Evolutionary conservation across 2,113 vertebrate genomes (phyloP).

Genomic region (Uria lomvia): DNA sequence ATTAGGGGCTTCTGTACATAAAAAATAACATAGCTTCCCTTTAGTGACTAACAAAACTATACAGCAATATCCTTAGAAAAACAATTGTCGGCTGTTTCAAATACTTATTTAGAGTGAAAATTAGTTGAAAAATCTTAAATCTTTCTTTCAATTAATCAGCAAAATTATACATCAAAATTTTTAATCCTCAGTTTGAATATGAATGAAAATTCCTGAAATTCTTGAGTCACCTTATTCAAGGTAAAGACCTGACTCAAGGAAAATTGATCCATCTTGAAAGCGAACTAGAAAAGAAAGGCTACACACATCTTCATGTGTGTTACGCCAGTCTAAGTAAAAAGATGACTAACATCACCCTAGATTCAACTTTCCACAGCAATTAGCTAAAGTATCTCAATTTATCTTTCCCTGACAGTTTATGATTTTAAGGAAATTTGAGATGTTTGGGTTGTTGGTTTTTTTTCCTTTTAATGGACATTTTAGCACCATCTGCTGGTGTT

Average conservation of each 20-base stretch:
- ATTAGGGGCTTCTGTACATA: not conserved
- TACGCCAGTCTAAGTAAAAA: constrained; percentile 58
- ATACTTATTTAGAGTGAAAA: not conserved
- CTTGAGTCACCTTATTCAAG: constrained; percentile 31
- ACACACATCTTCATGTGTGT: constrained; percentile 5
- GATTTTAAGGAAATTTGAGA: constrained; percentile 83
- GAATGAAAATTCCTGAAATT: constrained; percentile 55
- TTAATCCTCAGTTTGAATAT: constrained; percentile 22
- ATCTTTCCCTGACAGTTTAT: constrained; percentile 82
- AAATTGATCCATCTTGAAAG: constrained; percentile 65
- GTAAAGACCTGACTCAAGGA: constrained; percentile 45
- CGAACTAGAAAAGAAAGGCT: constrained; percentile 10
- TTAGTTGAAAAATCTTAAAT: not conserved
- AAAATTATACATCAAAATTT: not conserved
- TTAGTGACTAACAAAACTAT: not conserved
- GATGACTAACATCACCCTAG: constrained; percentile 71
- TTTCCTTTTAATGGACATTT: constrained; percentile 75
- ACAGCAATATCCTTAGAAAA: not conserved
- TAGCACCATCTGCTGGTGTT: constrained; percentile 90
- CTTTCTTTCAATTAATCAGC: constrained; percentile 10
- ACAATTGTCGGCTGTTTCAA: not conserved
- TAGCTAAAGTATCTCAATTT: constrained; percentile 83
- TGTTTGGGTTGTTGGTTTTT: constrained; percentile 45
- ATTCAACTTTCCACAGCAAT: constrained; percentile 83
- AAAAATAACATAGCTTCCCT: not conserved